phyloP scores from a whole-genome alignment of 2,797 vertebrate species.

The Spinibarbus caldwelli region DNA sequence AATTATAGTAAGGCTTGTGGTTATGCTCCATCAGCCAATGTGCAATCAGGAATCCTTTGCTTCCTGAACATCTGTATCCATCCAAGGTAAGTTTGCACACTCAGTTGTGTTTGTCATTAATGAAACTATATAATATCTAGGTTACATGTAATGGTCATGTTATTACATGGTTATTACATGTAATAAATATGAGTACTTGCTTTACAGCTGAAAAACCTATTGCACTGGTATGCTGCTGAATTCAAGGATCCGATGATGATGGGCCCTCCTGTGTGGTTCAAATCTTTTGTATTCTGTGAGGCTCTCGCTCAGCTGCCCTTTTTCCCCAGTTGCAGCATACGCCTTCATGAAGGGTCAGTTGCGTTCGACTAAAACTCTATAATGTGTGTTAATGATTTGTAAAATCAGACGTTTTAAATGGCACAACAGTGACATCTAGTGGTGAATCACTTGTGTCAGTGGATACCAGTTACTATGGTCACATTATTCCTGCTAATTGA shows the following conservation, averaged over 20 bases:
- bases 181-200: not conserved
- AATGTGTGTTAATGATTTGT: not conserved
- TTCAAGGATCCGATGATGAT: slow-evolving; percentile 88
- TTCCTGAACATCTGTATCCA: slow-evolving; percentile 78
- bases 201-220: slow-evolving; percentile 78
- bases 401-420: not conserved
- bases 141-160: not conserved
- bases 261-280: slow-evolving; percentile 87
- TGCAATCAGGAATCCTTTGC: slow-evolving; percentile 58
- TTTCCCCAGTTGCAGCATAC: slow-evolving; percentile 88
- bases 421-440: slow-evolving; percentile 2
- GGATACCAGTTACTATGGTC: not conserved
- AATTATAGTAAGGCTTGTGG: not conserved
- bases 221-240: slow-evolving; percentile 79
- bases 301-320: slow-evolving; percentile 88
- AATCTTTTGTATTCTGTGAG: slow-evolving; percentile 85
- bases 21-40: slow-evolving; percentile 14
- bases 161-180: too few species aligned
- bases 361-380: not conserved
- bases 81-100: slow-evolving; percentile 72
- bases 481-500: not conserved
- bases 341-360: slow-evolving; percentile 92
- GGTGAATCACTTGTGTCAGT: not conserved
- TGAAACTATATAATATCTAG: not conserved
- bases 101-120: slow-evolving; percentile 5